A percentile compares a stretch with the other conserved stretches of the same genome.
These are phyloP conservation scores for Erebia aethiops DNA, from an alignment of 2,888 invertebrate species.

Conservation along the genomic window DNA sequence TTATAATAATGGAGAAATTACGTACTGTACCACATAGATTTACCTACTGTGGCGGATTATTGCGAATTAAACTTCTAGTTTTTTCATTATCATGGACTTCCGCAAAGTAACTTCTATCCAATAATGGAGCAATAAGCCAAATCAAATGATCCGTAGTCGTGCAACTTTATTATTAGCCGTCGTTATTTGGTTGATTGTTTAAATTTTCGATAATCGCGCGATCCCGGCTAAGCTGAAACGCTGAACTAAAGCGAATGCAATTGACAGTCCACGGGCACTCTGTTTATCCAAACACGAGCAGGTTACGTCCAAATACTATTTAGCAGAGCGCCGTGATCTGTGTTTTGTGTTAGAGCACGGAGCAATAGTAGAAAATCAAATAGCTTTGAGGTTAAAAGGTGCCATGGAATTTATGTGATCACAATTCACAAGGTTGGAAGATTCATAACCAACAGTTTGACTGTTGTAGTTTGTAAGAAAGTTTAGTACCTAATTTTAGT, in stretches of 20 bases:
- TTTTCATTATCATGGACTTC: too few relatives aligned
- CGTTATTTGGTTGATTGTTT: background rate
- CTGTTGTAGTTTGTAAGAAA: too few relatives aligned
- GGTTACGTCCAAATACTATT: constrained; percentile 13
- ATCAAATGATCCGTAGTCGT: too few relatives aligned
- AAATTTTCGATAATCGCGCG: constrained; percentile 3
- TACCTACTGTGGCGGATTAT: too few relatives aligned
- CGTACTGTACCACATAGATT: too few relatives aligned
- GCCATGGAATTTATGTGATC: background rate
- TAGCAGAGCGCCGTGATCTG: constrained; percentile 6
- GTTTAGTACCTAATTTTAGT: too few relatives aligned
- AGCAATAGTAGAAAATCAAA: background rate
- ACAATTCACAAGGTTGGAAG: background rate
- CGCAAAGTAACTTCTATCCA: too few relatives aligned
- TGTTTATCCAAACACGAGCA: background rate
- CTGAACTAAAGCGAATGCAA: constrained; percentile 13
- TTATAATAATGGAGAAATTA: too few relatives aligned
- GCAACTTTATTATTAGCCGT: background rate
- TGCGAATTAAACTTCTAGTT: too few relatives aligned
- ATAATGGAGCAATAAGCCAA: background rate
- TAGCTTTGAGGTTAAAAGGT: background rate
- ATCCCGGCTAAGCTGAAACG: background rate
- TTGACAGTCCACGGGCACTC: constrained; percentile 13
- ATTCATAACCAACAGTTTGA: too few relatives aligned
- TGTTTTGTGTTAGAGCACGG: constrained; percentile 6